These are phyloP conservation scores for Gasterosteus aculeatus DNA, from an alignment of 2,113 vertebrate genomes.

Conservation along the genomic window DNA sequence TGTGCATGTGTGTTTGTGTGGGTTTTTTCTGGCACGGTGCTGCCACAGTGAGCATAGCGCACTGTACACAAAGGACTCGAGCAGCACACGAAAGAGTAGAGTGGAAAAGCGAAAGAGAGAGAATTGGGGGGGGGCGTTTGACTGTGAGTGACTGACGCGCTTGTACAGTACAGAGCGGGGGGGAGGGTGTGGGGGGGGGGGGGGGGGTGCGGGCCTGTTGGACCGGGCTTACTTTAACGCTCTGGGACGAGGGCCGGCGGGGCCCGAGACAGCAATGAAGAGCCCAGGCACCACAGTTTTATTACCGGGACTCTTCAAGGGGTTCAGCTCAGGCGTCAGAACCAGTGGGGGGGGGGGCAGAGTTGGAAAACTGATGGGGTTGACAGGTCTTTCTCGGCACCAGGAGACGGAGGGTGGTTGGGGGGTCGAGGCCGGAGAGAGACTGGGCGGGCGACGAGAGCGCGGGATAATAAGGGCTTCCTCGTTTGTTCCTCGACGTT, in stretches of 20 bases:
- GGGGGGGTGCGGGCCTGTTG: conserved; percentile 58
- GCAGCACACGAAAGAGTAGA: conserved; percentile 46
- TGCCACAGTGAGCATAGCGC: conserved; percentile 80
- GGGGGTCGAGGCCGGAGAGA: conserved; percentile 4
- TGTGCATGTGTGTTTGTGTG: conserved; percentile 73
- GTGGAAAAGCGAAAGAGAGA: conserved; percentile 42
- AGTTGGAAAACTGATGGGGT: conserved; percentile 66
- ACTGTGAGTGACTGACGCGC: conserved; percentile 57
- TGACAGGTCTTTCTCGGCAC: conserved; percentile 59
- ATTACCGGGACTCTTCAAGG: conserved; percentile 77
- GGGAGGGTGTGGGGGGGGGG: too few species aligned
- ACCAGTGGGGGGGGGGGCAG: conserved; percentile 66
- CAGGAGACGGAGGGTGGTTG: conserved; percentile 35
- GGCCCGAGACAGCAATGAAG: conserved; percentile 72
- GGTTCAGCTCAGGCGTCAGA: conserved; percentile 76
- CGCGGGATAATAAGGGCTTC: conserved; percentile 52
- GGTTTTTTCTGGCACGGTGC: conserved; percentile 79
- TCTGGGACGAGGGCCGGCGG: conserved; percentile 68
- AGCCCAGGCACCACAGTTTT: conserved; percentile 79
- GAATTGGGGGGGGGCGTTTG: conserved; percentile 41
- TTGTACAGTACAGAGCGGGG: conserved; percentile 62
- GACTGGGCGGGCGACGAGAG: conserved; percentile 46
- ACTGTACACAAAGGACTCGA: conserved; percentile 75
- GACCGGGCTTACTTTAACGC: conserved; percentile 50
- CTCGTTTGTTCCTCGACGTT: conserved; percentile 55